A percentile compares a stretch with the other conserved stretches of the same genome.
phyloP scores from a whole-genome alignment of 2,113 vertebrate genomes.

The Dolichallabes microphthalmus region DNA sequence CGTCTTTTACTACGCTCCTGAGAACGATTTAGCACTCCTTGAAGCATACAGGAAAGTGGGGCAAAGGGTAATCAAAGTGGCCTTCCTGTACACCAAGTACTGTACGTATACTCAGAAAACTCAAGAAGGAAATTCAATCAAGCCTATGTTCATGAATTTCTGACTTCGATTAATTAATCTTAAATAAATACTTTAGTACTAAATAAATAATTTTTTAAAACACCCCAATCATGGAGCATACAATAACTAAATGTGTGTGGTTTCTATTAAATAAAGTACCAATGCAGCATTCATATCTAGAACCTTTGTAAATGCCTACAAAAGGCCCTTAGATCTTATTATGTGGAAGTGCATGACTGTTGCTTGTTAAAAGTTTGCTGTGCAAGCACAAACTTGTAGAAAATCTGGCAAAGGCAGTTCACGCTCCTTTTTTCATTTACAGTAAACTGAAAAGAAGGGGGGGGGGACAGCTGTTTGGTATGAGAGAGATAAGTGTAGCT shows the following conservation, averaged over 20 bases:
- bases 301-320: background rate
- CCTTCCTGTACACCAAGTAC: background rate
- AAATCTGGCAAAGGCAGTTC: background rate
- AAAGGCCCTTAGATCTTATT: background rate
- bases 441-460: background rate
- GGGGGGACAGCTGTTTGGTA: background rate
- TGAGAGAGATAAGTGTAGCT: background rate
- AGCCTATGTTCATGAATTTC: background rate
- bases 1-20: background rate
- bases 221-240: background rate
- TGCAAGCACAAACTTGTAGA: conserved; percentile 37
- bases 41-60: background rate
- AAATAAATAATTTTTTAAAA: background rate
- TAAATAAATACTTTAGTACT: background rate
- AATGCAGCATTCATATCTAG: background rate
- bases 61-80: background rate
- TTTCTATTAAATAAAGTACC: background rate
- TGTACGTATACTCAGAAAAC: no score
- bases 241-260: background rate
- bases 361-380: conserved; percentile 22
- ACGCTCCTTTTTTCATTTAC: background rate
- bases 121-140: background rate
- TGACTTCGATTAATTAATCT: background rate
- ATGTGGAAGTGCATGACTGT: background rate
- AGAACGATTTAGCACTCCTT: background rate